Conservation (phyloP, 2,888 invertebrate genomes). For the Hedychridium roseum region DNA sequence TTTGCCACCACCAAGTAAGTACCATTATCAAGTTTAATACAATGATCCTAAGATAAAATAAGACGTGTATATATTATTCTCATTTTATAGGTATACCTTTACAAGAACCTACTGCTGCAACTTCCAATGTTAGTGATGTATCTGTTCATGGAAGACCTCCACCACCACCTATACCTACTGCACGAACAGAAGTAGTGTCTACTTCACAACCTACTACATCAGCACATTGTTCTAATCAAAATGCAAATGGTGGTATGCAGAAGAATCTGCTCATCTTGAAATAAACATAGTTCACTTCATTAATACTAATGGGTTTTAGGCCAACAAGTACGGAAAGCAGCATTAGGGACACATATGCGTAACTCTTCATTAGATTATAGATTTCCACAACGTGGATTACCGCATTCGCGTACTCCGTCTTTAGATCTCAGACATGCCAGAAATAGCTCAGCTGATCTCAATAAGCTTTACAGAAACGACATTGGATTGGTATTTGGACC, state of each 20-base stretch:
- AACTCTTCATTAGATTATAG: slow-evolving; percentile 86
- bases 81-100: slow-evolving; percentile 64
- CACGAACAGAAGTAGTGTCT: slow-evolving; percentile 43
- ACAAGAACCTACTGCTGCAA: slow-evolving; percentile 63
- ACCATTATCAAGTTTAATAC: slow-evolving; percentile 3
- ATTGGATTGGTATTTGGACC: slow-evolving; percentile 75
- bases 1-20: slow-evolving; percentile 85
- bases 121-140: slow-evolving; percentile 49
- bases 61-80: slow-evolving; percentile 10
- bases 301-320: slow-evolving; percentile 27
- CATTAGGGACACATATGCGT: slow-evolving; percentile 67
- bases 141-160: slow-evolving; percentile 54
- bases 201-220: slow-evolving; percentile 41
- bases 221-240: slow-evolving; percentile 32
- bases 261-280: too few species aligned
- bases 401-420: slow-evolving; percentile 85
- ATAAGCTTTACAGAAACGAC: slow-evolving; percentile 76
- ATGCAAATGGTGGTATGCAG: slow-evolving; percentile 33
- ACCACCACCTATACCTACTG: slow-evolving; percentile 22
- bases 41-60: neutral
- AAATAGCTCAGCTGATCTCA: slow-evolving; percentile 79
- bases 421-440: slow-evolving; percentile 78
- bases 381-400: slow-evolving; percentile 64
- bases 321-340: slow-evolving; percentile 42
- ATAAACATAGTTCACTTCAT: too few species aligned